Base-by-base conservation (phyloP, 2,888 invertebrate genomes). In the Sinhomidia bicolor region DNA sequence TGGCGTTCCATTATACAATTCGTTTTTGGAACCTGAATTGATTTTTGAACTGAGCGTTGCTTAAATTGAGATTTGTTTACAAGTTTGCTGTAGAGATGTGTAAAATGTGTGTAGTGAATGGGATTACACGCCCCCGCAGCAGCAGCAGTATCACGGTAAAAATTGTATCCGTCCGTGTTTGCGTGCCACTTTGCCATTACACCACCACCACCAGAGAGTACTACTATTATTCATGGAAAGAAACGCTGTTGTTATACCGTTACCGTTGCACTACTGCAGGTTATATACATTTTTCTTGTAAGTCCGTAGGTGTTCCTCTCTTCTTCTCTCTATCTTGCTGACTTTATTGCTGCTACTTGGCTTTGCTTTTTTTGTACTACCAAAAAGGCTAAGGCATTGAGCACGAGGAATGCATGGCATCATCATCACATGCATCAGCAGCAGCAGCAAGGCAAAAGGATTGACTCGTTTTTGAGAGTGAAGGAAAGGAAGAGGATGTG, bases 401-500 rank as follows among this genome's bases (percentile, higher is more conserved):
- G 51, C 76, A 76, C 17, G 17, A 29, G 17, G 36, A 1, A 65
- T 26, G 41, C 36, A 36, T 54, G 54, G 74, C 54, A 68, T 17
- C 32, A n/a, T n/a, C n/a, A n/a, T n/a, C n/a, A n/a, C n/a, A 20
- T 68, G 68, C 32, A 17, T 68, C 32, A 36, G 36, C 36, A 44
- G 26, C 5, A 74, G 51, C 10, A 44, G 41, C 71, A 71, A 71
- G 71, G 71, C 71, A 71, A 71, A 36, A 32, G 32, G 65, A 65
- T 65, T 44, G 41, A 32, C 7, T 41, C 32, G 36, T 32, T 65
- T 7, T 54, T 20, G 26, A 44, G 44, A 76, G 51, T 65, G 83
- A 88, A 88, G 88, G 88, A 88, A 88, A 88, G 88, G 88, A 88
- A 88, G 88, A 88, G 88, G 87, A 87, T 87, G 87, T 87, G 82